Conservation (phyloP, 2,797 vertebrate species). For the Heteromormyrus szaboi region DNA sequence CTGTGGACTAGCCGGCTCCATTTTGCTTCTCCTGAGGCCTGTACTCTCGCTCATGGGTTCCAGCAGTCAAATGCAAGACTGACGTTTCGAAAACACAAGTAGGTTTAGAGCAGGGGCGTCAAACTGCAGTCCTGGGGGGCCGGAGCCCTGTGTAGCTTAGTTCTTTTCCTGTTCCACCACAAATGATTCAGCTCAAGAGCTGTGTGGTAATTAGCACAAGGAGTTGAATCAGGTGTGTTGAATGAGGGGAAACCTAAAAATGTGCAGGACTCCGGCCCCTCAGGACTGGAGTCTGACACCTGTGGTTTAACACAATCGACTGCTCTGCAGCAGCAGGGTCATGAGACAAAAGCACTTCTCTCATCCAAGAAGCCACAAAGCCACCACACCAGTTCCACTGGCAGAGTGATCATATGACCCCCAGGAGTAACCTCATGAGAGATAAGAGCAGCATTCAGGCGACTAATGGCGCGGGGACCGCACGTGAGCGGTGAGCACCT, state of each 20-base stretch:
- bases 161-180: too few species aligned
- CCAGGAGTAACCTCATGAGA: not conserved
- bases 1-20: not conserved
- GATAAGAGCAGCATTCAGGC: not conserved
- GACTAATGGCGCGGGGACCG: not conserved
- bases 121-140: too few species aligned
- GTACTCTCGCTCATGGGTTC: not conserved
- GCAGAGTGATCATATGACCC: not conserved
- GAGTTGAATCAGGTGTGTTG: too few species aligned
- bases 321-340: not conserved
- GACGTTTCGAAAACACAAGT: not conserved
- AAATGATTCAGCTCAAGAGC: too few species aligned
- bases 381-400: not conserved
- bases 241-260: too few species aligned
- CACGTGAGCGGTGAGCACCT: not conserved
- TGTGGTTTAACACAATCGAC: not conserved
- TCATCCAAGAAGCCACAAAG: not conserved
- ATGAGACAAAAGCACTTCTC: not conserved
- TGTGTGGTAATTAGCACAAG: too few species aligned
- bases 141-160: too few species aligned
- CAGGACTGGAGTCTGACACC: not conserved
- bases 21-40: not conserved
- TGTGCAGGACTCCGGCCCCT: too few species aligned
- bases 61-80: not conserved
- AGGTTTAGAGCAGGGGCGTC: not conserved